A percentile compares a stretch with the other conserved stretches of the same genome.
These are phyloP conservation scores for Hololepta plana DNA, from an alignment of 2,888 invertebrate species.

Conservation along the genomic window DNA sequence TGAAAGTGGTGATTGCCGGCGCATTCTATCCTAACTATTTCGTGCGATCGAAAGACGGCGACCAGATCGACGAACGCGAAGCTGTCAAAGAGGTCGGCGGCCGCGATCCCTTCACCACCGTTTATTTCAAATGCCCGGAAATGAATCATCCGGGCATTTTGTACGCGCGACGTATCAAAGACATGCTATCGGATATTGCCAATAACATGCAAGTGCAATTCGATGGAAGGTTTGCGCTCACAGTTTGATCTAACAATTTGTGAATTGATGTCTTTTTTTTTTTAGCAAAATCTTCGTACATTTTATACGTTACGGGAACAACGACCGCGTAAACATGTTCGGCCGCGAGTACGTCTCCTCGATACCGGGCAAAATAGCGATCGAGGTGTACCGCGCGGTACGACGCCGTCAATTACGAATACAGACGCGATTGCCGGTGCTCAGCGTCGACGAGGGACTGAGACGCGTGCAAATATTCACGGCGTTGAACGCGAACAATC, in stretches of 20 bases:
- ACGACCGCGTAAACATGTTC: conserved; percentile 16
- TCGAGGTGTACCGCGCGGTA: conserved; percentile 57
- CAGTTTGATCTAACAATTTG: background rate
- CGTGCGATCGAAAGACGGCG: conserved; percentile 32
- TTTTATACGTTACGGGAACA: no score
- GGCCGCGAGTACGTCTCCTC: conserved; percentile 26
- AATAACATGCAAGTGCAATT: conserved; percentile 33
- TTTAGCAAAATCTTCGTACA: conserved; percentile 49
- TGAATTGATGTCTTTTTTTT: conserved; percentile 17
- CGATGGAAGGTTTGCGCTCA: conserved; percentile 11
- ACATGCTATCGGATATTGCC: conserved; percentile 32
- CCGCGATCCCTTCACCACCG: conserved; percentile 59
- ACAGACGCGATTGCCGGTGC: no score
- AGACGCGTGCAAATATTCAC: no score
- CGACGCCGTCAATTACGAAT: conserved; percentile 49
- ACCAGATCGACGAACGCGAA: conserved; percentile 41
- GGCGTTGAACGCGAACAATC: no score
- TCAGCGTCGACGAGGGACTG: no score
- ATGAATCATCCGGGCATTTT: conserved; percentile 47
- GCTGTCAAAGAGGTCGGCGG: conserved; percentile 50
- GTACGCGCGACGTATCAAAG: conserved; percentile 46
- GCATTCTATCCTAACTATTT: conserved; percentile 93
- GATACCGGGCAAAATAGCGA: conserved; percentile 41
- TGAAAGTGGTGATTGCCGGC: conserved; percentile 42
- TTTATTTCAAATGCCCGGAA: conserved; percentile 43